Percentiles rank a stretch among this genome's conserved stretches.
phyloP scores from a whole-genome alignment of 2,113 vertebrate genomes.

The Syngnathus typhle region DNA sequence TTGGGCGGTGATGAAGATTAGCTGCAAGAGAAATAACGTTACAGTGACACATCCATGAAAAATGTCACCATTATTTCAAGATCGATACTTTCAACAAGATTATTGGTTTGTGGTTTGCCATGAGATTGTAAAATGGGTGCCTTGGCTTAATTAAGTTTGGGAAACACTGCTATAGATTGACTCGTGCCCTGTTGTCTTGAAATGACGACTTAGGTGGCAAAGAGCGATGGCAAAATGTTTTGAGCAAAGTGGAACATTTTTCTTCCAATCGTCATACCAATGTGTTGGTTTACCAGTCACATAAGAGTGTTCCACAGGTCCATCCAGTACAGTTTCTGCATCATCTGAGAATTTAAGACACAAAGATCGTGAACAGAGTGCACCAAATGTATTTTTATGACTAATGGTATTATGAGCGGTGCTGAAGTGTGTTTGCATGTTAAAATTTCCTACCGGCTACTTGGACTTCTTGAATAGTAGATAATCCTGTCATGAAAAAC shows the following conservation, averaged over 20 bases:
- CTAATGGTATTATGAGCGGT: not conserved
- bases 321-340: conserved; percentile 38
- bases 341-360: conserved; percentile 30
- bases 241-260: not conserved
- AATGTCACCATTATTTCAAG: no score
- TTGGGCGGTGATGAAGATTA: conserved; percentile 54
- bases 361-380: not conserved
- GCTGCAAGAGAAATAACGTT: conserved; percentile 22
- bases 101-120: no score
- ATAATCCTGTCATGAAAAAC: conserved; percentile 40
- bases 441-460: conserved; percentile 34
- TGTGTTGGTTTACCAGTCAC: conserved; percentile 30
- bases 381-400: conserved; percentile 12
- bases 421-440: not conserved
- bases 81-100: no score
- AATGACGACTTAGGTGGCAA: no score
- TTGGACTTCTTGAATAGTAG: conserved; percentile 57
- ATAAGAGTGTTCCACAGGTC: conserved; percentile 15
- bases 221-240: no score
- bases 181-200: no score
- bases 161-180: no score
- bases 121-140: no score
- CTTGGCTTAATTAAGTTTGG: no score
- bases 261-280: not conserved
- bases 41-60: no score